Conservation (phyloP, 2,797 vertebrate species). For the Vireo griseus region DNA sequence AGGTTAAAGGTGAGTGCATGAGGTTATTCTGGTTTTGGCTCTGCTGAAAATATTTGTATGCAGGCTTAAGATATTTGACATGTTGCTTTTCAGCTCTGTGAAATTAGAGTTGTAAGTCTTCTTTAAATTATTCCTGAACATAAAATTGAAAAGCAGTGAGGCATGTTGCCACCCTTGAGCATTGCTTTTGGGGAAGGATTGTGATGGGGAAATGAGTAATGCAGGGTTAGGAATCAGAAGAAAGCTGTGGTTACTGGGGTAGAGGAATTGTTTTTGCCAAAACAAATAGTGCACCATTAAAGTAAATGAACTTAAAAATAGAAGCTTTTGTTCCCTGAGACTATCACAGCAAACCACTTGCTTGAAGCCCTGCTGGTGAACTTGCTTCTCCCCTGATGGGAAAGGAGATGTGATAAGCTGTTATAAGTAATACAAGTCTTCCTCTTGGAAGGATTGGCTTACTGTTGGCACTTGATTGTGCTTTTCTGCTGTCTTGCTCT, state of each 20-base stretch:
- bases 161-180: neutral
- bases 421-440: neutral
- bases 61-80: neutral
- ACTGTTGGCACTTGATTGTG: neutral
- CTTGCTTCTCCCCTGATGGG: neutral
- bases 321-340: neutral
- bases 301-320: neutral
- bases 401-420: neutral
- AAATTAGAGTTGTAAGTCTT: neutral
- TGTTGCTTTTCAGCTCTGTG: neutral
- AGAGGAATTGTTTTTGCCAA: neutral
- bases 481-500: neutral
- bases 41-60: neutral
- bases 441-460: neutral
- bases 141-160: neutral
- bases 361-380: neutral
- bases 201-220: neutral
- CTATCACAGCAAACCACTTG: neutral
- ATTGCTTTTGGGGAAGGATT: neutral
- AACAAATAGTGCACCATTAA: neutral
- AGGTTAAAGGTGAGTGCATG: conserved; percentile 66
- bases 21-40: neutral
- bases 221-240: neutral
- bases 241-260: neutral
- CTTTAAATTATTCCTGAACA: neutral